phyloP scores from a whole-genome alignment of 2,113 vertebrate genomes.

The Heterochromis multidens region DNA sequence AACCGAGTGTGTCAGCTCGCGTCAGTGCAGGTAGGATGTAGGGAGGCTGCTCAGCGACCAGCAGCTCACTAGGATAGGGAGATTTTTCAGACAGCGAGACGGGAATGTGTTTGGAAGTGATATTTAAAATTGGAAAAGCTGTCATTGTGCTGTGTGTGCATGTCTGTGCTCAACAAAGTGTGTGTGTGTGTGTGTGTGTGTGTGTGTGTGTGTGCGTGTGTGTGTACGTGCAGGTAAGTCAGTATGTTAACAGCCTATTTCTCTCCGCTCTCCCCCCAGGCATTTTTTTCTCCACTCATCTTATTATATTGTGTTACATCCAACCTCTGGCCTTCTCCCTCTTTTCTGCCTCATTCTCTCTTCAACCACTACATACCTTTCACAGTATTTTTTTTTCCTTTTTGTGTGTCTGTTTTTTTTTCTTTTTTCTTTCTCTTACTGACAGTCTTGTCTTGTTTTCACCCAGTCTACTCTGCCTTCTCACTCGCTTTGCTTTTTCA shows the following conservation, averaged over 20 bases:
- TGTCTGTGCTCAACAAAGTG: background rate
- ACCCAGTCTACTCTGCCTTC: background rate
- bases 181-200: background rate
- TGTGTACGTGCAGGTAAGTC: constrained; percentile 18
- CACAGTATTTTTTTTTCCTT: background rate
- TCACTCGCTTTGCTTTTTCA: background rate
- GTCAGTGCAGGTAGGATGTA: constrained; percentile 38
- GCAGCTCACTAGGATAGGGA: constrained; percentile 14
- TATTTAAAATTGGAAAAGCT: constrained; percentile 50
- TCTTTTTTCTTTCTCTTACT: background rate
- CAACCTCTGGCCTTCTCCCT: constrained; percentile 14
- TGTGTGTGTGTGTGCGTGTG: background rate
- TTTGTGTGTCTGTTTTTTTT: background rate
- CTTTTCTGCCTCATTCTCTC: constrained; percentile 19
- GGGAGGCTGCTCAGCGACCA: constrained; percentile 25
- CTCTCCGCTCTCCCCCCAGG: constrained; percentile 26
- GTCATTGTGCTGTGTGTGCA: constrained; percentile 18
- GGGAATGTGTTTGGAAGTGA: constrained; percentile 40
- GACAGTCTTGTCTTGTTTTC: constrained; percentile 32
- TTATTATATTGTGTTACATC: constrained; percentile 44
- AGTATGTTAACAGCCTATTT: constrained; percentile 49
- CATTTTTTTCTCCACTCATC: constrained; percentile 31
- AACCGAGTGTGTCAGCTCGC: constrained; percentile 40
- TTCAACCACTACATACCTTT: background rate
- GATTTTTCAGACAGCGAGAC: constrained; percentile 29